Percentiles rank a stretch among this genome's conserved stretches.
phyloP scores from a whole-genome alignment of 2,888 invertebrate species.

The Eledona agricola region DNA sequence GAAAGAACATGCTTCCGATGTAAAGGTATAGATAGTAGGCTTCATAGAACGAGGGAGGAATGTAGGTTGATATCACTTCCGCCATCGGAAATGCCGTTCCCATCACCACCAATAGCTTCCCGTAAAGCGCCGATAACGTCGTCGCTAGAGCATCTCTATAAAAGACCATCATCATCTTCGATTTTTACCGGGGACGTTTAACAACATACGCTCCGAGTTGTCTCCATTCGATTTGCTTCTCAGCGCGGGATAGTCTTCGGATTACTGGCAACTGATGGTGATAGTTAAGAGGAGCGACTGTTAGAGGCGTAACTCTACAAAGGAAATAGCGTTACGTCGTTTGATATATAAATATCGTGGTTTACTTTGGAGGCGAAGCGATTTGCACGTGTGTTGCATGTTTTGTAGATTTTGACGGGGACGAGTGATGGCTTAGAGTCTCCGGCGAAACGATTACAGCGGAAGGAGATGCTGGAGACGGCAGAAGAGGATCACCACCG shows the following conservation, averaged over 20 bases:
- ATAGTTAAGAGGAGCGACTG: constrained; percentile 68
- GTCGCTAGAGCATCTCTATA: constrained; percentile 87
- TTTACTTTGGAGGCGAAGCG: constrained; percentile 39
- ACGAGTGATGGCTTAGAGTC: constrained; percentile 76
- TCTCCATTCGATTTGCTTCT: constrained; percentile 69
- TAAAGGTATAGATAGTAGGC: constrained; percentile 74
- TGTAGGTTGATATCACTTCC: constrained; percentile 93
- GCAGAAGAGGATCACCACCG: constrained; percentile 70
- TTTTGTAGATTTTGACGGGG: constrained; percentile 62
- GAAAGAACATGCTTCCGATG: constrained; percentile 74
- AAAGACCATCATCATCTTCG: constrained; percentile 28
- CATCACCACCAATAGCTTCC: constrained; percentile 92
- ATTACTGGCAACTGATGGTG: constrained; percentile 67
- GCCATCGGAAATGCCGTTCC: constrained; percentile 96
- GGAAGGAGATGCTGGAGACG: constrained; percentile 78
- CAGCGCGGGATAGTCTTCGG: constrained; percentile 66
- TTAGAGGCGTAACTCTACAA: too few relatives aligned
- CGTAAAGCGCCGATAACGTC: constrained; percentile 91
- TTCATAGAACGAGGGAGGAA: constrained; percentile 93
- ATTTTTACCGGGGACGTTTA: constrained; percentile 1
- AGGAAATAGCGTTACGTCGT: too few relatives aligned
- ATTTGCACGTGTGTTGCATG: constrained; percentile 41
- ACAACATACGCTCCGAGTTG: constrained; percentile 76
- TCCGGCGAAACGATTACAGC: constrained; percentile 80
- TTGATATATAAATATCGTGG: not conserved